Evolutionary conservation across 2,797 vertebrate genomes (phyloP).

Genomic region (Fistularia tabacaria): DNA sequence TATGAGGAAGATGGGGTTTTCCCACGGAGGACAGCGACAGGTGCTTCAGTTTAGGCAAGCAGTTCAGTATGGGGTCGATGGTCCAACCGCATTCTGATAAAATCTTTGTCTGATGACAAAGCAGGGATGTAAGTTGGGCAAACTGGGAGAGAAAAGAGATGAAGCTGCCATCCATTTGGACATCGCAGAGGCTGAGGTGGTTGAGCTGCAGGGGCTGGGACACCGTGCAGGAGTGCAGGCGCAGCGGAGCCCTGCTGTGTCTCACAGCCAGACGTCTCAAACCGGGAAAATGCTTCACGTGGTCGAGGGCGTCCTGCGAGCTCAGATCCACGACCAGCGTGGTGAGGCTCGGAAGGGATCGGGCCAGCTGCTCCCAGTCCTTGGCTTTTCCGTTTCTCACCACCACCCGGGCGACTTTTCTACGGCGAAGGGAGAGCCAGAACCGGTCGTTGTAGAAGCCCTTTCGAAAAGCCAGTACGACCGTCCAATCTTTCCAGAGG

Average conservation of each 20-base stretch:
- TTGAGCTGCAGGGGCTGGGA: conserved; percentile 39
- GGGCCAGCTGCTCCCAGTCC: conserved; percentile 28
- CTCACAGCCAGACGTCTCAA: conserved; percentile 48
- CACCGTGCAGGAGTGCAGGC: background rate
- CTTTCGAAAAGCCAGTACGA: conserved; percentile 25
- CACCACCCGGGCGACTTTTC: conserved; percentile 33
- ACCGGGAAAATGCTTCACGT: conserved; percentile 24
- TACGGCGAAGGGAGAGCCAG: conserved; percentile 54
- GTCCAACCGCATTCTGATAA: background rate
- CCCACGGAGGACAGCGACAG: conserved; percentile 38
- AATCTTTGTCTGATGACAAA: conserved; percentile 27
- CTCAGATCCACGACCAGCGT: conserved; percentile 22
- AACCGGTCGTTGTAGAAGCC: conserved; percentile 40
- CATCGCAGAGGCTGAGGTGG: conserved; percentile 49
- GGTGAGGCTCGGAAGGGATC: conserved; percentile 39
- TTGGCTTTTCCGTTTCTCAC: conserved; percentile 27
- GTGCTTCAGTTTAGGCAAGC: conserved; percentile 48
- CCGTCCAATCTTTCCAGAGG: conserved; percentile 54
- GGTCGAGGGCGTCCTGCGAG: conserved; percentile 2
- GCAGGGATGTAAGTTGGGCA: conserved; percentile 44
- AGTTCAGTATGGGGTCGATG: conserved; percentile 20
- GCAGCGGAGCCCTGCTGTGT: background rate
- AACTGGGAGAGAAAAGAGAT: conserved; percentile 28
- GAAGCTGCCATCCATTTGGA: background rate
- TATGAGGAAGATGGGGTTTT: background rate